A percentile compares a stretch with the other conserved stretches of the same genome.
Evolutionary conservation across 2,797 vertebrate species (phyloP).

Genomic region (Telmatherina bonti): DNA sequence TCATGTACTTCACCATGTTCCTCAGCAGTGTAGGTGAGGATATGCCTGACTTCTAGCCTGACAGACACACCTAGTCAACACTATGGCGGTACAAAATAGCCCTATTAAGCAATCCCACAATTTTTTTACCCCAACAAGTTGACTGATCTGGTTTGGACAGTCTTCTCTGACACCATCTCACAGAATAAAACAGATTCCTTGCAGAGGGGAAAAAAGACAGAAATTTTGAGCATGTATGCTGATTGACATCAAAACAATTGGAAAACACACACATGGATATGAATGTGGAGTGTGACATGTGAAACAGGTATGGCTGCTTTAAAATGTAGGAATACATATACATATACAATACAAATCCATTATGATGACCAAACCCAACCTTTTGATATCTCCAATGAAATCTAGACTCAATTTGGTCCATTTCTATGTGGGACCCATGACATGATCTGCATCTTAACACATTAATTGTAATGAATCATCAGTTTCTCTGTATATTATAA

Average conservation of each 20-base stretch:
- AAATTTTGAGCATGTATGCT: neutral
- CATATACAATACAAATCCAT: too few species aligned
- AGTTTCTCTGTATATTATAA: too few species aligned
- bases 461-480: too few species aligned
- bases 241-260: neutral
- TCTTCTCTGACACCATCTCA: neutral
- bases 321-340: too few species aligned
- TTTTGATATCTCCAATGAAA: too few species aligned
- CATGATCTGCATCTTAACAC: too few species aligned
- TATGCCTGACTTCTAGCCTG: neutral
- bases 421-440: too few species aligned
- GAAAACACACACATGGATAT: neutral
- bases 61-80: neutral
- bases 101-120: neutral
- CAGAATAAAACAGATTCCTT: neutral
- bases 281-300: neutral
- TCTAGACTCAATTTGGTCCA: too few species aligned
- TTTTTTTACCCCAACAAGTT: neutral
- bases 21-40: constrained; percentile 97
- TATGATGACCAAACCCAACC: too few species aligned
- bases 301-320: neutral
- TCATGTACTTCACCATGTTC: constrained; percentile 99
- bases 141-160: neutral
- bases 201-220: neutral
- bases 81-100: too few species aligned